Percentiles rank a stretch among this genome's conserved stretches.
Evolutionary conservation across 2,113 vertebrate species (phyloP).

Genomic region (Fregetta grallaria): DNA sequence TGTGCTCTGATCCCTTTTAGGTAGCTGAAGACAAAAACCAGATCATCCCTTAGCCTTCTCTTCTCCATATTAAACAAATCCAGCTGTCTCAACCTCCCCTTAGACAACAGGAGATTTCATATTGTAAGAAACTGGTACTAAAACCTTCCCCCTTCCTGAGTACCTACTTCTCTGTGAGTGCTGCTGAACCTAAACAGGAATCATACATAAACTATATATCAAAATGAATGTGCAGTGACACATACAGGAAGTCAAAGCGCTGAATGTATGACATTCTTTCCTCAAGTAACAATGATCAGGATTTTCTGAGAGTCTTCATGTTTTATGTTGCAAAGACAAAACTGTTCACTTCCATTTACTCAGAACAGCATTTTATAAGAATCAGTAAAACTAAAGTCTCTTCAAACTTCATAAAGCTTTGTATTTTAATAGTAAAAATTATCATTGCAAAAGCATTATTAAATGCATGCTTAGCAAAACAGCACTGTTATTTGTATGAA

Average conservation of each 20-base stretch:
- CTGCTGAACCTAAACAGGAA: not conserved
- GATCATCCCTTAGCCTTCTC: not conserved
- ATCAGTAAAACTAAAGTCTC: not conserved
- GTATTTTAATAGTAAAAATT: constrained; percentile 12
- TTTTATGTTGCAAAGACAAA: not conserved
- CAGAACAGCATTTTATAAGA: not conserved
- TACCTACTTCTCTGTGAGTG: not conserved
- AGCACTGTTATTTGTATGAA: constrained; percentile 4
- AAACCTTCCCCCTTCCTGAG: not conserved
- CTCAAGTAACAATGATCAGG: not conserved
- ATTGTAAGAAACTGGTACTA: not conserved
- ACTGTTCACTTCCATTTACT: not conserved
- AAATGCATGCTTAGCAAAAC: constrained; percentile 19
- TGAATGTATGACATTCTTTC: not conserved
- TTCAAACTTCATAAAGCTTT: constrained; percentile 25
- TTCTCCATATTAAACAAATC: not conserved
- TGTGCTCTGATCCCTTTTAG: not conserved
- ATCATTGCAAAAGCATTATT: constrained; percentile 18
- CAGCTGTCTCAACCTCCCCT: not conserved
- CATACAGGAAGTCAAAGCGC: not conserved
- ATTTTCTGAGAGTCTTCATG: not conserved
- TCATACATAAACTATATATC: not conserved
- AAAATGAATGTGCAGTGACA: not conserved
- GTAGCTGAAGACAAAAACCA: not conserved
- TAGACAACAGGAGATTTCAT: not conserved